Percentiles rank a stretch among this genome's conserved stretches.
phyloP scores from a whole-genome alignment of 2,888 invertebrate genomes.

The Drosophila anomalata region DNA sequence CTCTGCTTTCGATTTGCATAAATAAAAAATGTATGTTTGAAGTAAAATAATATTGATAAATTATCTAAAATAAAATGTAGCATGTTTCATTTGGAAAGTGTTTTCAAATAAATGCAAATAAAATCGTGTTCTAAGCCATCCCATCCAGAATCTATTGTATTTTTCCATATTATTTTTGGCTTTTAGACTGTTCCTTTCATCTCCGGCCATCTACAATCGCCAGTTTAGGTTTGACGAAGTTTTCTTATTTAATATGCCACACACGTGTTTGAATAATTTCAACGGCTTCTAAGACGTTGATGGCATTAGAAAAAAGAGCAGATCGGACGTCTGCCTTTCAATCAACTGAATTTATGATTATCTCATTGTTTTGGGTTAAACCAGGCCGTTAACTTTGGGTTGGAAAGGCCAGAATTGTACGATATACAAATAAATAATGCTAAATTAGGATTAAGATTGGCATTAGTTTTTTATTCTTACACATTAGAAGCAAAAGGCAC shows the following conservation, averaged over 20 bases:
- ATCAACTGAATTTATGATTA: slow-evolving; percentile 52
- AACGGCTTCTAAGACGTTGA: slow-evolving; percentile 54
- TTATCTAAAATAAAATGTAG: neutral
- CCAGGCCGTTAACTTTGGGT: slow-evolving; percentile 37
- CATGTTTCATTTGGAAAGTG: neutral
- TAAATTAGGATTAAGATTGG: neutral
- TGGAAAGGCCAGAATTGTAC: slow-evolving; percentile 8
- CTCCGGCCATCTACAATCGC: slow-evolving; percentile 26
- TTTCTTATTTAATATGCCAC: slow-evolving; percentile 44
- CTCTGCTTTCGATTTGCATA: neutral
- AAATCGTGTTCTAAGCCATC: neutral
- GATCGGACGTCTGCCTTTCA: slow-evolving; percentile 32
- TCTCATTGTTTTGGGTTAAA: slow-evolving; percentile 55
- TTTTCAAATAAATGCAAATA: neutral
- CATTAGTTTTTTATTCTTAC: too few relatives aligned
- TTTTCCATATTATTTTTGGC: neutral
- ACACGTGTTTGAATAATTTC: slow-evolving; percentile 60
- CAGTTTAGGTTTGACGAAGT: slow-evolving; percentile 16
- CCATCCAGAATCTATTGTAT: neutral
- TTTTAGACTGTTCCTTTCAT: slow-evolving; percentile 46
- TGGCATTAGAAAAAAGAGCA: slow-evolving; percentile 57
- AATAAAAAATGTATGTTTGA: neutral
- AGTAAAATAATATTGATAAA: neutral
- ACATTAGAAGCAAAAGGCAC: too few relatives aligned
- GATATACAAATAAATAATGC: neutral